Evolutionary conservation across 2,113 vertebrate species (phyloP), one percentile per base, ranked within the genome.

Genomic region (Osmerus mordax): DNA sequence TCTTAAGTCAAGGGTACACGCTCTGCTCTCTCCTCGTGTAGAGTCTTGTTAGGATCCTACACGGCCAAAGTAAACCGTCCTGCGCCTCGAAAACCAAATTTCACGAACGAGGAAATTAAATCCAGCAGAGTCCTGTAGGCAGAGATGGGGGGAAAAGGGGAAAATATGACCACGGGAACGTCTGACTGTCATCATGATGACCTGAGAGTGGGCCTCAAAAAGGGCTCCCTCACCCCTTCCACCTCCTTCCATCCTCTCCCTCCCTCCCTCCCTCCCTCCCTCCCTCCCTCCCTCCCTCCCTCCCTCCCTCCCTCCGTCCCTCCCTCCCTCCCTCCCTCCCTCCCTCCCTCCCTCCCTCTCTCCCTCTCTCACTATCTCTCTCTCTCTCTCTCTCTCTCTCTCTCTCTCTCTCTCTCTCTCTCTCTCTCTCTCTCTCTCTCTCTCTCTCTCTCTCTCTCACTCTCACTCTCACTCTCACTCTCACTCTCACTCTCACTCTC

Each of bases 41-140:
- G 56, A 73, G 68, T 68, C 23, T 0, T 52, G 66, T 69, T 75
- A 41, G 8, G 66, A 76, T 65, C 16, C 21, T 56, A 65, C 41
- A 52, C 79, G 53, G 82, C 87, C 82, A 86, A 85, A 86, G 72
- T 83, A 82, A 87, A 86, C 81, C 25, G 11, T 56, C 55, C 13
- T 73, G 66, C 61, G 75, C 68, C 41, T 61, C 18, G 41, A 81
- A 84, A 75, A 41, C 29, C 78, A 79, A 71, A 82, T 80, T 75
- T 85, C 61, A 65, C 21, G 59, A 62, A 79, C 81, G 72, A 80
- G 80, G 76, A 83, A 86, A 87, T 90, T 21, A 85, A 82, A 84
- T 63, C 70, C 81, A 47, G 41, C 41, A 47, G 36, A 41, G 41
- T 9, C 7, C 41, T 47, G 41, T 12, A 47, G 79, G 67, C 65